Conservation (phyloP, 2,888 invertebrate genomes). For the Furcula furcula region DNA sequence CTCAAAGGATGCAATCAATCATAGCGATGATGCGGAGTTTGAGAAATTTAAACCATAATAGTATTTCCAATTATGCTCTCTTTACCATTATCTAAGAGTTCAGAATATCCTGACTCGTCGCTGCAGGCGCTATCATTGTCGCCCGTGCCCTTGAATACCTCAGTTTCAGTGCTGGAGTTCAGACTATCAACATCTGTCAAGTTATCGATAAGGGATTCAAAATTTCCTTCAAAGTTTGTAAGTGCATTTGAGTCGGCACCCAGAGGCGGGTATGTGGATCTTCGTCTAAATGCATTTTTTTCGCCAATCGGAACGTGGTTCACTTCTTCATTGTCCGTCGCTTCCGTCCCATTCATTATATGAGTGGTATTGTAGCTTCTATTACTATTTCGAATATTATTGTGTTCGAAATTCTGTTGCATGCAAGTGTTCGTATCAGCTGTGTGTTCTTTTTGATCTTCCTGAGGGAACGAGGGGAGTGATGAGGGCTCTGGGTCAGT, state of each 20-base stretch:
- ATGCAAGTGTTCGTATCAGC: conserved; percentile 56
- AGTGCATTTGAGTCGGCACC: conserved; percentile 47
- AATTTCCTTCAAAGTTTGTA: conserved; percentile 58
- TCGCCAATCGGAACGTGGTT: conserved; percentile 76
- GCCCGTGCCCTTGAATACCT: conserved; percentile 75
- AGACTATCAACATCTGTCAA: conserved; percentile 65
- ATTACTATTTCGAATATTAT: conserved; percentile 33
- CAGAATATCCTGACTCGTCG: conserved; percentile 96
- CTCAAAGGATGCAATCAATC: conserved; percentile 23
- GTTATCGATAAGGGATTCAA: conserved; percentile 69
- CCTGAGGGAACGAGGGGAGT: conserved; percentile 67
- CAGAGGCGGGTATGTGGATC: conserved; percentile 72
- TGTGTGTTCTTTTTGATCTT: conserved; percentile 58
- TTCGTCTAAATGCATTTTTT: conserved; percentile 62
- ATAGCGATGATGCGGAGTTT: conserved; percentile 7
- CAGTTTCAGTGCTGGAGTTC: conserved; percentile 67
- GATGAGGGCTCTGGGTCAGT: conserved; percentile 81
- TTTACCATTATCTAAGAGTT: conserved; percentile 81
- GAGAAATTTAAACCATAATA: conserved; percentile 65
- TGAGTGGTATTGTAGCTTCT: conserved; percentile 46
- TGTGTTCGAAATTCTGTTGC: conserved; percentile 41
- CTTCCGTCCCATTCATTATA: conserved; percentile 26
- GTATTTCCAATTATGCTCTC: conserved; percentile 75
- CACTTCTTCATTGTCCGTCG: conserved; percentile 49
- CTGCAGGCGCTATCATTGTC: conserved; percentile 92